phyloP scores from a whole-genome alignment of 2,113 vertebrate genomes.

The Sander lucioperca region DNA sequence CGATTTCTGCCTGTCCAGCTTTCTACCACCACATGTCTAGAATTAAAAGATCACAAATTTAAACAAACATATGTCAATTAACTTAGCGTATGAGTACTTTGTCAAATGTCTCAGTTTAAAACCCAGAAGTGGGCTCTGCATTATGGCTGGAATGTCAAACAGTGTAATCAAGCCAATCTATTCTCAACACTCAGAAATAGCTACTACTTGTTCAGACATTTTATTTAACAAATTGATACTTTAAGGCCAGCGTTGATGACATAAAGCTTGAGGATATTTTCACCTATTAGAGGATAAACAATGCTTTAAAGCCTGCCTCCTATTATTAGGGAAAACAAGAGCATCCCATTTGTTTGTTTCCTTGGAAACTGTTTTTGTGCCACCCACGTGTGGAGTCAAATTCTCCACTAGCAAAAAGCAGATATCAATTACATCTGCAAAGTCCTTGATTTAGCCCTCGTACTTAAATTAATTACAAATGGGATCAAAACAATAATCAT shows the following conservation, averaged over 20 bases:
- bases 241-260: background rate
- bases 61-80: slow-evolving; percentile 8
- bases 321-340: slow-evolving; percentile 7
- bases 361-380: slow-evolving; percentile 68
- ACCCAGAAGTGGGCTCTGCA: background rate
- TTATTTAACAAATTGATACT: too few species aligned
- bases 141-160: background rate
- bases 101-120: background rate
- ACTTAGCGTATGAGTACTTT: background rate
- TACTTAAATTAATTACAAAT: slow-evolving; percentile 27
- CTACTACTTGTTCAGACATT: background rate
- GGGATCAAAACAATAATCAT: slow-evolving; percentile 24
- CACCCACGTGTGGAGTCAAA: slow-evolving; percentile 52
- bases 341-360: slow-evolving; percentile 69
- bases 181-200: background rate
- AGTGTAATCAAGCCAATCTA: background rate
- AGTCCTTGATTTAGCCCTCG: slow-evolving; percentile 6
- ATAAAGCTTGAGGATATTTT: slow-evolving; percentile 2
- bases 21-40: background rate
- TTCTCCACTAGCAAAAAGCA: slow-evolving; percentile 26
- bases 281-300: background rate
- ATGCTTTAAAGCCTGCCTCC: background rate
- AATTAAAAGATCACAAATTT: background rate
- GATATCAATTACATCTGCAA: slow-evolving; percentile 34
- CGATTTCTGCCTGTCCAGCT: background rate